Evolutionary conservation across 2,888 invertebrate genomes (phyloP), one percentile per base, ranked within the genome.

Genomic region (Acheta domesticus): DNA sequence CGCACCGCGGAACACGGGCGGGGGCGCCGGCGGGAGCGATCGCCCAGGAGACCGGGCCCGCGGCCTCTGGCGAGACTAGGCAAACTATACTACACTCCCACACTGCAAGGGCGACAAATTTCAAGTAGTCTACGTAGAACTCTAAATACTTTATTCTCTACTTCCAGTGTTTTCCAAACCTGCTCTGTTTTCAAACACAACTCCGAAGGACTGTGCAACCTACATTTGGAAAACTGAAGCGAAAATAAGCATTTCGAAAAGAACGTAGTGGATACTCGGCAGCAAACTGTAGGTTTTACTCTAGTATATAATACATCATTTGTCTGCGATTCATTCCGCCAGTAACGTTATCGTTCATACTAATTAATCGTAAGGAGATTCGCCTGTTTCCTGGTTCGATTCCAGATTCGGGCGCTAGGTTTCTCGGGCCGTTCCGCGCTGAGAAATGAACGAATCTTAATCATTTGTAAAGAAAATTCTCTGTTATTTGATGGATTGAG

Each of bases 41-140:
- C 62, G 62, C 62, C 62, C 14, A 62, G n/a, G n/a, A 62, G 62
- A 62, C 62, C 62, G 62, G 62, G 62, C 62, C 62, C 62, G 62
- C 62, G n/a, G 62, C 62, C 62, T 14, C 62, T 62, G 62, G 62
- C n/a, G 62, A 62, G 62, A 62, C 62, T 62, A 62, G 62, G 62
- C 62, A 62, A 62, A 62, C 62, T 62, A 62, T 62, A 62, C 62
- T 62, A 62, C 62, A 62, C 62, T 62, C 62, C 62, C 62, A 62
- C 62, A 62, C 62, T 62, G 62, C 62, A 62, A 62, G 62, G 62
- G 62, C 62, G 62, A 62, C 62, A 62, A 19, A 62, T 62, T 62
- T 62, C 62, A 16, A 62, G 62, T 62, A 62, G 62, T 62, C 62
- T 62, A 62, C n/a, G 62, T 62, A 62, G 62, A 62, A 62, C 62